phyloP scores from a whole-genome alignment of 2,113 vertebrate genomes.

The Pycnonotus jocosus region DNA sequence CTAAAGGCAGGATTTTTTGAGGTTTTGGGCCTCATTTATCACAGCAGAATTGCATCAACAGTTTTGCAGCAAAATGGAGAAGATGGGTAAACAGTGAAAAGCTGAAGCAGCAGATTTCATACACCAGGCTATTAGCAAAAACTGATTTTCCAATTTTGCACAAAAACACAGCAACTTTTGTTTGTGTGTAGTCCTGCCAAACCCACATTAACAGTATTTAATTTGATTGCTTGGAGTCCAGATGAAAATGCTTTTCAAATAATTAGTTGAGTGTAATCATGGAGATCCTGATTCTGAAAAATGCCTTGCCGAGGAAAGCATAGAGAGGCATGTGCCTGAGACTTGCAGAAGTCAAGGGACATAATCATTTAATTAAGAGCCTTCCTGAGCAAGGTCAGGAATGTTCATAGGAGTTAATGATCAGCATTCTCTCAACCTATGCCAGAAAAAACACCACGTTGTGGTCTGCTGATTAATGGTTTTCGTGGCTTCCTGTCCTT shows the following conservation, averaged over 20 bases:
- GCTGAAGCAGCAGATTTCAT: slow-evolving; percentile 12
- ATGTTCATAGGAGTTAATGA: background rate
- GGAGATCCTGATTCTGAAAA: background rate
- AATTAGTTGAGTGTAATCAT: slow-evolving; percentile 29
- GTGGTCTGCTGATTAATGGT: background rate
- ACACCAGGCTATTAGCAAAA: slow-evolving; percentile 4
- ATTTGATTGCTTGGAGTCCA: slow-evolving; percentile 25
- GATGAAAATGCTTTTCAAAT: slow-evolving; percentile 50
- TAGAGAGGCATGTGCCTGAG: background rate
- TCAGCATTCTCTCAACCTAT: background rate
- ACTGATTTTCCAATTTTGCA: background rate
- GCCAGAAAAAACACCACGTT: slow-evolving; percentile 15
- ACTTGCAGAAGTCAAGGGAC: background rate
- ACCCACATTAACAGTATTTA: slow-evolving; percentile 28
- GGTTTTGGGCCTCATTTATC: slow-evolving; percentile 13
- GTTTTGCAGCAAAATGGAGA: slow-evolving; percentile 6
- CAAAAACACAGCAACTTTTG: slow-evolving; percentile 25
- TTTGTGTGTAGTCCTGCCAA: slow-evolving; percentile 37
- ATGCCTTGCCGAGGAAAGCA: background rate
- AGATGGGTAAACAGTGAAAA: background rate
- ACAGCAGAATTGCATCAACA: slow-evolving; percentile 14
- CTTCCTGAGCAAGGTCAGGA: slow-evolving; percentile 25
- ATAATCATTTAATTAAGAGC: slow-evolving; percentile 19
- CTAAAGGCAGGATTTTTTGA: background rate
- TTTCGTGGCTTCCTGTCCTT: background rate